Percentiles rank a stretch among this genome's conserved stretches.
These are phyloP conservation scores for Rousettus madagascariensis DNA, from an alignment of 2,797 vertebrate species.

Conservation along the genomic window DNA sequence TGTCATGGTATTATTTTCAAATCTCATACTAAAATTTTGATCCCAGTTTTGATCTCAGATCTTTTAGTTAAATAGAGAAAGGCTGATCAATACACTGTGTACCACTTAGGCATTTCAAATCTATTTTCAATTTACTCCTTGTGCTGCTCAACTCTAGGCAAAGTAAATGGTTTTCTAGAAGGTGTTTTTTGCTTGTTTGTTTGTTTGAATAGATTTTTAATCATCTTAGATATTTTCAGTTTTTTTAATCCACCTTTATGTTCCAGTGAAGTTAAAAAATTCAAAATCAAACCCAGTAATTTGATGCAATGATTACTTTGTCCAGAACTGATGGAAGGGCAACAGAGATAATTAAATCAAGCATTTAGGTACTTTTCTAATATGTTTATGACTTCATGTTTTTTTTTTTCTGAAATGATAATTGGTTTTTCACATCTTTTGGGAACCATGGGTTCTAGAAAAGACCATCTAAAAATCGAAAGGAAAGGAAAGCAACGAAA, in stretches of 20 bases:
- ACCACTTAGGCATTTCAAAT: background rate
- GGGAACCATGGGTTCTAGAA: background rate
- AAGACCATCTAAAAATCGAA: background rate
- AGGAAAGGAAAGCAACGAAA: slow-evolving; percentile 5
- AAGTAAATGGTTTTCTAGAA: background rate
- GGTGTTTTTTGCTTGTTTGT: background rate
- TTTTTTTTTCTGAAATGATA: background rate
- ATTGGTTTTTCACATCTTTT: background rate
- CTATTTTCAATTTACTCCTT: background rate
- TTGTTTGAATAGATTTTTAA: background rate
- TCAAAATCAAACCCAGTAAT: background rate
- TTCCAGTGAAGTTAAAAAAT: background rate
- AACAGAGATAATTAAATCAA: background rate
- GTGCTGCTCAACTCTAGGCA: background rate
- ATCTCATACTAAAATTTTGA: background rate
- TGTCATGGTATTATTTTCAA: background rate
- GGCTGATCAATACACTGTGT: background rate
- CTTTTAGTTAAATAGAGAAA: background rate
- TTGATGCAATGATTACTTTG: background rate
- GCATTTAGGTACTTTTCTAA: background rate
- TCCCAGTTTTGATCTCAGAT: background rate
- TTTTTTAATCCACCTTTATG: background rate
- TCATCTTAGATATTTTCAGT: background rate
- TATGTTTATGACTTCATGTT: background rate
- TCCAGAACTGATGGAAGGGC: background rate